Conservation (phyloP, 1,140 invertebrate genomes). For the Augochlora pura region DNA sequence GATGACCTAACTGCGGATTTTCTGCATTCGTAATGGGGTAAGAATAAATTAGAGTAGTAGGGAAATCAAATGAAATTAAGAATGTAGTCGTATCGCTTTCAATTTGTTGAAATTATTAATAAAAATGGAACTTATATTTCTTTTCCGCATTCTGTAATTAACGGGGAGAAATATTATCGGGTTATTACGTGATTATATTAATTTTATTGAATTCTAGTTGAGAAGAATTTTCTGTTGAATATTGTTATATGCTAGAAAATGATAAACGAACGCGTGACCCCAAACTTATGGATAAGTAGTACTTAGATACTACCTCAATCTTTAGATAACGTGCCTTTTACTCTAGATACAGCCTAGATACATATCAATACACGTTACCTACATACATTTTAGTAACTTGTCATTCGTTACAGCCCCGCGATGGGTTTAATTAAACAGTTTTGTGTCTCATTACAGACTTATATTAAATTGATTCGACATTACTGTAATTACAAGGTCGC, state of each 20-base stretch:
- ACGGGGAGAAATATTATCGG: too few relatives aligned
- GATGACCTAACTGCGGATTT: too few relatives aligned
- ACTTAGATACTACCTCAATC: constrained; percentile 32
- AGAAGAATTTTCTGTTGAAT: too few relatives aligned
- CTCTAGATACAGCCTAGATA: constrained; percentile 22
- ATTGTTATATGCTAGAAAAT: not conserved
- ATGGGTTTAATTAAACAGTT: constrained; percentile 25
- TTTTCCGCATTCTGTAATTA: too few relatives aligned
- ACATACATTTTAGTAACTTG: constrained; percentile 13
- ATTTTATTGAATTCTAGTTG: too few relatives aligned
- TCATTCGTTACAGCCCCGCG: constrained; percentile 1
- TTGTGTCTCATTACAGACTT: constrained; percentile 43
- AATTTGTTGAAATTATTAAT: too few relatives aligned
- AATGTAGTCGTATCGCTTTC: too few relatives aligned
- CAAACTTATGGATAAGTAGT: constrained; percentile 16
- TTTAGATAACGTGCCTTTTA: constrained; percentile 33
- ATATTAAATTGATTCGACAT: constrained; percentile 33
- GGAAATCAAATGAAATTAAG: too few relatives aligned
- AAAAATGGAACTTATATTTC: too few relatives aligned
- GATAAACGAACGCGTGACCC: not conserved
- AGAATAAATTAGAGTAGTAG: too few relatives aligned
- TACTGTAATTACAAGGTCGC: constrained; percentile 73
- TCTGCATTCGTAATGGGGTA: too few relatives aligned
- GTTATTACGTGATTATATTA: too few relatives aligned
- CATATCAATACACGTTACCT: constrained; percentile 26